Evolutionary conservation across 2,888 invertebrate genomes (phyloP).

Genomic region (Trissolcus brochymenae): DNA sequence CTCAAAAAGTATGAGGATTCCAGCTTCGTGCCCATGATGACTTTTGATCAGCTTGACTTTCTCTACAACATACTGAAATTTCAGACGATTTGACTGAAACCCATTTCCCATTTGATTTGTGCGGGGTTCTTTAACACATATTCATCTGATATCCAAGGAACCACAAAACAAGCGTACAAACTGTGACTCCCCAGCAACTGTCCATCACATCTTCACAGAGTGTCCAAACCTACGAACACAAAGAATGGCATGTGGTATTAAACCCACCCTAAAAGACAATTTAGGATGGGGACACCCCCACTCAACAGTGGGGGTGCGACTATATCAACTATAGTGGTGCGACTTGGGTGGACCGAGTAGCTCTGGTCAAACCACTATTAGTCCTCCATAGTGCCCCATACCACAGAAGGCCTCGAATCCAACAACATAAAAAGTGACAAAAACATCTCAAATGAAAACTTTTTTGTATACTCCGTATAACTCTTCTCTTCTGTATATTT

Average conservation of each 20-base stretch:
- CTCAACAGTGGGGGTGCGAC: not conserved
- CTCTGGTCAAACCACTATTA: not conserved
- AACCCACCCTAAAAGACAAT: not conserved
- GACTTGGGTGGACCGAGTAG: not conserved
- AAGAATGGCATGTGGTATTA: not conserved
- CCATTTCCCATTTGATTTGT: too few species aligned
- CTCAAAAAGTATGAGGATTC: too few species aligned
- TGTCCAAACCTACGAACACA: not conserved
- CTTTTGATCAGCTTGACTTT: too few species aligned
- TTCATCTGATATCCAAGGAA: slow-evolving; percentile 13
- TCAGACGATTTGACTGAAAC: too few species aligned
- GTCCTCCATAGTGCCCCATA: not conserved
- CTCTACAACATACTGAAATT: too few species aligned
- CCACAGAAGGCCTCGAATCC: not conserved
- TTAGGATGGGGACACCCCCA: too few species aligned
- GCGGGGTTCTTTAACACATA: too few species aligned
- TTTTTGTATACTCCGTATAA: too few species aligned
- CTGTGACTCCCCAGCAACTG: not conserved
- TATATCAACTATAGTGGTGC: not conserved
- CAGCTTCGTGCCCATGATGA: too few species aligned
- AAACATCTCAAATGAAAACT: too few species aligned
- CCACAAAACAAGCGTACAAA: slow-evolving; percentile 4
- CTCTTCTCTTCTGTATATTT: too few species aligned
- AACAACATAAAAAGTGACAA: not conserved
- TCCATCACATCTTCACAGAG: not conserved